These are phyloP conservation scores for Neolamprologus fasciatus DNA, from an alignment of 2,113 vertebrate genomes.

Conservation along the genomic window DNA sequence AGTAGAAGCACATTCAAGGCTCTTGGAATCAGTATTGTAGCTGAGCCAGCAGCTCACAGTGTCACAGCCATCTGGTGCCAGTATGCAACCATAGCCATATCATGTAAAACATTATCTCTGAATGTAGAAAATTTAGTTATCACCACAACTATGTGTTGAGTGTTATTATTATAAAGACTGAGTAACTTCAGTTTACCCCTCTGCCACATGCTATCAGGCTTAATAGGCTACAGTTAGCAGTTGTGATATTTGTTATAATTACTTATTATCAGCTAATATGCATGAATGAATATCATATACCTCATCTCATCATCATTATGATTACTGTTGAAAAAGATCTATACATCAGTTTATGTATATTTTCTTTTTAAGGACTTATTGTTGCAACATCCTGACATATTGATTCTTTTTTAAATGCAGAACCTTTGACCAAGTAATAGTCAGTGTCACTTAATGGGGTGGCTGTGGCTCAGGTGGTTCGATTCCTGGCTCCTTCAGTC, in stretches of 20 bases:
- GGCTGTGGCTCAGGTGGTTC: neutral
- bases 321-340: neutral
- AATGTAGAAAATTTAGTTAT: neutral
- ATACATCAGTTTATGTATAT: neutral
- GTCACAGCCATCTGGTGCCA: neutral
- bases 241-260: neutral
- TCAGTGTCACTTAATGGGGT: neutral
- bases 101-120: neutral
- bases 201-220: neutral
- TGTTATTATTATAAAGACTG: neutral
- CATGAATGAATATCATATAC: neutral
- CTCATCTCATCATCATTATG: neutral
- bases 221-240: neutral
- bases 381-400: neutral
- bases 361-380: neutral
- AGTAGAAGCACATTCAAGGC: neutral
- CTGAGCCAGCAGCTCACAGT: neutral
- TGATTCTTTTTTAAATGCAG: neutral
- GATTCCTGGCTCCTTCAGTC: neutral
- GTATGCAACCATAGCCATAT: neutral
- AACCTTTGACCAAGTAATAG: neutral
- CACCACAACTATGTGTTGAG: neutral
- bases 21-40: neutral
- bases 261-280: neutral
- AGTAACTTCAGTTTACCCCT: neutral